These are phyloP conservation scores for Neoscelio sp. DNA, from an alignment of 2,888 invertebrate genomes.

Conservation along the genomic window DNA sequence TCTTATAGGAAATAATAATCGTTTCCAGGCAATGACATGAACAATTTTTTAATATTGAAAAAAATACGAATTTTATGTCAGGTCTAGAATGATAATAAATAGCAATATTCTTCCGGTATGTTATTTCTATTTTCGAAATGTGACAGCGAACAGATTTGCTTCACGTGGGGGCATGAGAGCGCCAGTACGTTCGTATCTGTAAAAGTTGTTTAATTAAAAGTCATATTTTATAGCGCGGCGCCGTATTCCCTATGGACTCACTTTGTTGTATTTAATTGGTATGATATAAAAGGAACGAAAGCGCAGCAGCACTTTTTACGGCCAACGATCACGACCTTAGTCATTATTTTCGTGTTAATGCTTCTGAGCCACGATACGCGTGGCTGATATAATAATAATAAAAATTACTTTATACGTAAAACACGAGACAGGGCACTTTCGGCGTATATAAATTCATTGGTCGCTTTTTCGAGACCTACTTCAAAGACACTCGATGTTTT, in stretches of 20 bases:
- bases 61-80: constrained; percentile 12
- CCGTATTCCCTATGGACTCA: constrained; percentile 50
- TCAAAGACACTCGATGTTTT: too few species aligned
- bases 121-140: constrained; percentile 60
- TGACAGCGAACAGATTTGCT: constrained; percentile 50
- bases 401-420: constrained; percentile 18
- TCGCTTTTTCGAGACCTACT: too few species aligned
- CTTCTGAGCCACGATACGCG: constrained; percentile 34
- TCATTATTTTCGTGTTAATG: constrained; percentile 64
- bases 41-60: constrained; percentile 21
- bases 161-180: constrained; percentile 45
- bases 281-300: constrained; percentile 66
- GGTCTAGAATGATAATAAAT: constrained; percentile 7
- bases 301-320: constrained; percentile 61
- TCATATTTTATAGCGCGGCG: constrained; percentile 62
- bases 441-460: too few species aligned
- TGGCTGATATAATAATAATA: constrained; percentile 45
- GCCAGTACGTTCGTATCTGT: constrained; percentile 58
- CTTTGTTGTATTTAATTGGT: constrained; percentile 69
- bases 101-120: constrained; percentile 38
- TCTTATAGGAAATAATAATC: too few species aligned
- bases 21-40: too few species aligned
- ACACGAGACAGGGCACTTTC: too few species aligned
- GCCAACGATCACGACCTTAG: constrained; percentile 62
- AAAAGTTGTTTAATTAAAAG: constrained; percentile 70